A percentile compares a stretch with the other conserved stretches of the same genome.
Conservation (phyloP, 2,797 vertebrate species). For the Amphiprion clarkii region DNA sequence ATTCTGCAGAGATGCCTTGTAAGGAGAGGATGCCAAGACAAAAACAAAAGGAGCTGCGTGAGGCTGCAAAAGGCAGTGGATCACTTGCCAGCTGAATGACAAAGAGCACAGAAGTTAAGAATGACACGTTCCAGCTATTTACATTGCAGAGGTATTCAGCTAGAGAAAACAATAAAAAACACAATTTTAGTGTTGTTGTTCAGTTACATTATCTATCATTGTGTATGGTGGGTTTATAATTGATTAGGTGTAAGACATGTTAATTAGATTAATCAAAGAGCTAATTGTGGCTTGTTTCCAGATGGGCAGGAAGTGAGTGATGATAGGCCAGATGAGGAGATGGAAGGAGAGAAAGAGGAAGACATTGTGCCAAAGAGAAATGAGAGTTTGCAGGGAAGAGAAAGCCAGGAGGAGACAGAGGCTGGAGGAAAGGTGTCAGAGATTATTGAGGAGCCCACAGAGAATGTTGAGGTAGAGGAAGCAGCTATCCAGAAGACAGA, state of each 20-base stretch:
- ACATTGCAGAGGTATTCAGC: background rate
- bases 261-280: slow-evolving; percentile 1
- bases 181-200: too few relatives aligned
- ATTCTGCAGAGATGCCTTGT: too few relatives aligned
- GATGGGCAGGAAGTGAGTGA: slow-evolving; percentile 2
- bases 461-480: background rate
- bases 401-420: too few relatives aligned
- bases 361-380: slow-evolving; percentile 1
- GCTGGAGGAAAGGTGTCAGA: too few relatives aligned
- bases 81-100: background rate
- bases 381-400: background rate
- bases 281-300: slow-evolving; percentile 18
- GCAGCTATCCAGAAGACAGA: slow-evolving; percentile 24
- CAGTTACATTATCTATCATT: slow-evolving; percentile 7
- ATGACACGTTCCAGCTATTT: slow-evolving; percentile 1
- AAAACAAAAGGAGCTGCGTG: slow-evolving; percentile 11
- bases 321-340: slow-evolving; percentile 10
- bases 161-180: too few relatives aligned
- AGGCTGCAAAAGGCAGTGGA: background rate
- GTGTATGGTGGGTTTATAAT: background rate
- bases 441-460: too few relatives aligned
- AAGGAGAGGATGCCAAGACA: too few relatives aligned
- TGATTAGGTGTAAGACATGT: slow-evolving; percentile 1
- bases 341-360: slow-evolving; percentile 9
- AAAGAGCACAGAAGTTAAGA: slow-evolving; percentile 23